Evolutionary conservation across 1,140 invertebrate species (phyloP), one percentile per base, ranked within the genome.

Genomic region (Leptinotarsa texana): DNA sequence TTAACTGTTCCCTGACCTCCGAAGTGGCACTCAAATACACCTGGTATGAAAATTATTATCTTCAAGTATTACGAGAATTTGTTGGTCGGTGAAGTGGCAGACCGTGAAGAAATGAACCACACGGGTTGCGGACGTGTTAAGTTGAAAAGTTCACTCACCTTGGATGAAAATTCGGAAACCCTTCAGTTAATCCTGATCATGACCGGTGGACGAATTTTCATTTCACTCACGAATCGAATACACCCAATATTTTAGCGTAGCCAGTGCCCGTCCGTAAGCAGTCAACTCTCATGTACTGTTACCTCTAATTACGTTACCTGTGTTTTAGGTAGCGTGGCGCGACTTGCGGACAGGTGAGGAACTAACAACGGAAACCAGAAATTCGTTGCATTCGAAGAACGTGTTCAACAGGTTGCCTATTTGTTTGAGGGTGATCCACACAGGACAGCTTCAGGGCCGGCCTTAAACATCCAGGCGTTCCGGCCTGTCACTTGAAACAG

Each of bases 301-400:
- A 80, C 74, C 75, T 57, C 51, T 80, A 79, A 80, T 79, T 80
- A 76, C 68, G 70, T 76, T 61, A 51, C 27, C 72, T 49, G 73
- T 67, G 74, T 74, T 69, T 66, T 62, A 47, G 69, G 69, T 72
- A 73, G 63, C 21, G 65, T 66, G 74, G 76, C 77, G 77, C 74
- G 75, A 21, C 61, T 72, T 21, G 57, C 66, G 75, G 75, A 63
- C 78, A 80, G 78, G 79, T 80, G 72, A 69, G 65, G 68, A 47
- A 72, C 67, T 48, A 61, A 57, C 33, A 42, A n/a, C n/a, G 51
- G n/a, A 57, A 57, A 42, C 47, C 2, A 42, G 33, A 57, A 57
- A 57, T 4, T 57, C 51, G 51, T 57, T 18, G 51, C 51, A 42
- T 18, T 57, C 51, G 17, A 42, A 42, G 27, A 22, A 42, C 48